Percentiles rank a stretch among this genome's conserved stretches.
Conservation (phyloP, 2,113 vertebrate species). For the Nycticebus coucang region DNA sequence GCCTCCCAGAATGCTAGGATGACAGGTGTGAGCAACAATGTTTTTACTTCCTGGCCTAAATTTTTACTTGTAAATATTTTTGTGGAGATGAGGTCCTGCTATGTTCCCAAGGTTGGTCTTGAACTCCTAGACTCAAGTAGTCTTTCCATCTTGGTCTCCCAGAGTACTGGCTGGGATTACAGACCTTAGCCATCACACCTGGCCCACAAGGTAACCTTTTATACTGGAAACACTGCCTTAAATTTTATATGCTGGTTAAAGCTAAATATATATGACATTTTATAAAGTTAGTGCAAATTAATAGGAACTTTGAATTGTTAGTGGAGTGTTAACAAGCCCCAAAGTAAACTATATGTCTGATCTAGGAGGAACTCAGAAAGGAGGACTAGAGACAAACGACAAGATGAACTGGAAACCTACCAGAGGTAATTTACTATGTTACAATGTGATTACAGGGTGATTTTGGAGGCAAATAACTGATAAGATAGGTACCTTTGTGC, state of each 20-base stretch:
- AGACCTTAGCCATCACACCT: too few species aligned
- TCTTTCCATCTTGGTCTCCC: too few species aligned
- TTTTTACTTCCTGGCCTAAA: too few species aligned
- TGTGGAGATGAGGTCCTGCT: too few species aligned
- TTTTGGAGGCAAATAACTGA: slow-evolving; percentile 29
- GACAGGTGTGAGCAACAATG: too few species aligned
- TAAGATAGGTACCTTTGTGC: slow-evolving; percentile 32
- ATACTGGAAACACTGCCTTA: neutral
- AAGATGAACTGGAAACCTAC: neutral
- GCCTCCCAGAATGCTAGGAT: too few species aligned
- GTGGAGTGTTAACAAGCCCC: neutral
- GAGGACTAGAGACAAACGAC: neutral
- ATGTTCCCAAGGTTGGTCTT: too few species aligned
- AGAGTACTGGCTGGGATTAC: too few species aligned
- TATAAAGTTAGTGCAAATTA: slow-evolving; percentile 32
- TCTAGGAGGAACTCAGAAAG: neutral
- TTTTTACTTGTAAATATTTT: too few species aligned
- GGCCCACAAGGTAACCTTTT: neutral
- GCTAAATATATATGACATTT: slow-evolving; percentile 42
- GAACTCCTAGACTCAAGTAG: too few species aligned
- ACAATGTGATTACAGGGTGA: neutral
- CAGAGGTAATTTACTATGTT: neutral
- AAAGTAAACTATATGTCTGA: neutral
- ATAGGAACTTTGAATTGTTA: slow-evolving; percentile 11
- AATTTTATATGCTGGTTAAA: slow-evolving; percentile 14